These are phyloP conservation scores for Crocallis elinguaria DNA, from an alignment of 2,888 invertebrate genomes.

Conservation along the genomic window DNA sequence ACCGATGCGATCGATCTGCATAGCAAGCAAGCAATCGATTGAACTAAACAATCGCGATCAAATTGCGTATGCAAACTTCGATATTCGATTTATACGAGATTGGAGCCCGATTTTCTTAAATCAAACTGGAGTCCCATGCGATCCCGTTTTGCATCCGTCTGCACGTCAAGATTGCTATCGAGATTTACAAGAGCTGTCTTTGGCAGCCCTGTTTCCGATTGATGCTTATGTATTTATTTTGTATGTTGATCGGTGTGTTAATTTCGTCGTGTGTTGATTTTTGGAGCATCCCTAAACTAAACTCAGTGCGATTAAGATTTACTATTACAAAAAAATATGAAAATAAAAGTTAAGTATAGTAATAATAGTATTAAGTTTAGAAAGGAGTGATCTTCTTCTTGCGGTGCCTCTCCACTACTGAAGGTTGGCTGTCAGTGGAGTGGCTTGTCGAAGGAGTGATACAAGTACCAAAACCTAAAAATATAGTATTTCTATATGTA, in stretches of 20 bases:
- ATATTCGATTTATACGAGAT: slow-evolving; percentile 56
- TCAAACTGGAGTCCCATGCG: slow-evolving; percentile 64
- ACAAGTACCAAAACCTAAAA: too few relatives aligned
- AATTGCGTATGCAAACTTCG: slow-evolving; percentile 61
- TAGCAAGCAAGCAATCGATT: slow-evolving; percentile 46
- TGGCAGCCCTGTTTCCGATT: slow-evolving; percentile 64
- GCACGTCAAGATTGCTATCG: slow-evolving; percentile 84
- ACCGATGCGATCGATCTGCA: slow-evolving; percentile 35
- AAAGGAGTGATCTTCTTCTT: too few relatives aligned
- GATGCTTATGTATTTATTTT: slow-evolving; percentile 68
- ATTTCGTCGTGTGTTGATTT: slow-evolving; percentile 27
- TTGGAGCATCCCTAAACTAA: background rate
- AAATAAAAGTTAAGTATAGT: background rate
- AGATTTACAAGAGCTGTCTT: slow-evolving; percentile 82
- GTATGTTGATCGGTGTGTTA: slow-evolving; percentile 34
- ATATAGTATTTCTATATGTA: too few relatives aligned
- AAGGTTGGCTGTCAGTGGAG: too few relatives aligned
- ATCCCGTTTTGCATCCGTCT: slow-evolving; percentile 83
- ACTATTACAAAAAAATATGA: background rate
- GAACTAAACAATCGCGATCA: slow-evolving; percentile 71
- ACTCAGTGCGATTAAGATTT: background rate
- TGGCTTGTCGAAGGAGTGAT: too few relatives aligned
- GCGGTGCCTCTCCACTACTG: too few relatives aligned
- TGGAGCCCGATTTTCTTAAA: slow-evolving; percentile 72
- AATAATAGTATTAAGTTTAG: too few relatives aligned